A percentile compares a stretch with the other conserved stretches of the same genome.
These are phyloP conservation scores for Asteroscopus sphinx DNA, from an alignment of 2,888 invertebrate species.

Conservation along the genomic window DNA sequence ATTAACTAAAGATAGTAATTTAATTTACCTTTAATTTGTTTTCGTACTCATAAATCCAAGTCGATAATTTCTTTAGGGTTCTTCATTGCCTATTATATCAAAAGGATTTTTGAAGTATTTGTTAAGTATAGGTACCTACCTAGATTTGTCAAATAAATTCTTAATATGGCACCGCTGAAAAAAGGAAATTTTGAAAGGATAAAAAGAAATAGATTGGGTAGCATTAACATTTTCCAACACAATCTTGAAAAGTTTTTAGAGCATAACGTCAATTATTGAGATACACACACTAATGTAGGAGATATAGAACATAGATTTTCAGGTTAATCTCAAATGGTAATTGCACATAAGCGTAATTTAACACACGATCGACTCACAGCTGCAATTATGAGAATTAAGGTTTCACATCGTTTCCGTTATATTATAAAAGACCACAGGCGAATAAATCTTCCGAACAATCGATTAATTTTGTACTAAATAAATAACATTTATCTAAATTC, in stretches of 20 bases:
- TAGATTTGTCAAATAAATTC: too few relatives aligned
- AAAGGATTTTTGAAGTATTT: too few relatives aligned
- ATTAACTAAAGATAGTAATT: constrained; percentile 24
- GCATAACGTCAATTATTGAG: not conserved
- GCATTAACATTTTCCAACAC: too few relatives aligned
- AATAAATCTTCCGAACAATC: constrained; percentile 13
- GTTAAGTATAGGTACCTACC: too few relatives aligned
- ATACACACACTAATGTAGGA: not conserved
- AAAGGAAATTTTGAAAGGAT: too few relatives aligned
- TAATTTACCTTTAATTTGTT: constrained; percentile 1
- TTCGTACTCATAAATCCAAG: constrained; percentile 2
- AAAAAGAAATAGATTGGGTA: too few relatives aligned
- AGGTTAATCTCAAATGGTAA: constrained; percentile 21
- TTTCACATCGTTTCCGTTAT: constrained; percentile 37
- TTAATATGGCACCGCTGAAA: not conserved
- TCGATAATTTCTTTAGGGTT: not conserved
- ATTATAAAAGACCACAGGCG: constrained; percentile 14
- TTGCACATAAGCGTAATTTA: constrained; percentile 31
- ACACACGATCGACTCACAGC: constrained; percentile 26
- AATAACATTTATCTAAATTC: too few relatives aligned
- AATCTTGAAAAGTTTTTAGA: constrained; percentile 1
- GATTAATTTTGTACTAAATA: constrained; percentile 4
- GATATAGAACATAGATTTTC: constrained; percentile 4
- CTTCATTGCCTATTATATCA: not conserved
- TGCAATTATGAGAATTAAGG: constrained; percentile 33